Conservation (phyloP, 2,888 invertebrate genomes). For the Morpho helenor region DNA sequence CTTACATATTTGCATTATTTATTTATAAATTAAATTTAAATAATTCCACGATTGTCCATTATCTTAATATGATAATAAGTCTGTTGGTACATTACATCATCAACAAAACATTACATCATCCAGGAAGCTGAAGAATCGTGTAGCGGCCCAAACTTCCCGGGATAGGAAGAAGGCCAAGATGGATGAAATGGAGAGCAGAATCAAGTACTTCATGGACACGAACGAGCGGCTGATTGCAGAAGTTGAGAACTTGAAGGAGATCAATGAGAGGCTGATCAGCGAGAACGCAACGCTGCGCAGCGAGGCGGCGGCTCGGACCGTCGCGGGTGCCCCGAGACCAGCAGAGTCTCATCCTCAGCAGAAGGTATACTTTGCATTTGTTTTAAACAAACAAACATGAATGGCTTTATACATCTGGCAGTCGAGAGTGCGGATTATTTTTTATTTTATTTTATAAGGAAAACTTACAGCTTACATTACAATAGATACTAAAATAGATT, state of each 20-base stretch:
- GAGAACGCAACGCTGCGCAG: constrained; percentile 82
- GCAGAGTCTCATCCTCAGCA: constrained; percentile 96
- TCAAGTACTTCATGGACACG: constrained; percentile 80
- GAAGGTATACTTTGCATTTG: constrained; percentile 75
- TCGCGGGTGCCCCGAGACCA: constrained; percentile 85
- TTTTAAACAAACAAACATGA: not conserved
- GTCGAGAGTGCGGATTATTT: too few species aligned
- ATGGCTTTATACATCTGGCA: too few species aligned
- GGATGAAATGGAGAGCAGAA: constrained; percentile 90
- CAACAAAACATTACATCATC: constrained; percentile 26
- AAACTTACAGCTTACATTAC: not conserved
- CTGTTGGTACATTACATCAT: too few species aligned
- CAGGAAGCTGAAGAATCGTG: constrained; percentile 96
- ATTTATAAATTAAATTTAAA: too few species aligned
- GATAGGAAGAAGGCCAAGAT: constrained; percentile 97
- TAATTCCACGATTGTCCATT: too few species aligned
- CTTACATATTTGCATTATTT: too few species aligned
- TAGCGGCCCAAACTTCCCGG: constrained; percentile 97
- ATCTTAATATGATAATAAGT: too few species aligned
- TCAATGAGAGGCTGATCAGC: constrained; percentile 83
- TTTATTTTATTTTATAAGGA: not conserved
- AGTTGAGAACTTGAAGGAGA: constrained; percentile 81
- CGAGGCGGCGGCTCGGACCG: constrained; percentile 81
- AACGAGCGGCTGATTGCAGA: constrained; percentile 83
- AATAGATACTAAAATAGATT: not conserved